Evolutionary conservation across 2,888 invertebrate species (phyloP).

Genomic region (Scaptomyza parva): DNA sequence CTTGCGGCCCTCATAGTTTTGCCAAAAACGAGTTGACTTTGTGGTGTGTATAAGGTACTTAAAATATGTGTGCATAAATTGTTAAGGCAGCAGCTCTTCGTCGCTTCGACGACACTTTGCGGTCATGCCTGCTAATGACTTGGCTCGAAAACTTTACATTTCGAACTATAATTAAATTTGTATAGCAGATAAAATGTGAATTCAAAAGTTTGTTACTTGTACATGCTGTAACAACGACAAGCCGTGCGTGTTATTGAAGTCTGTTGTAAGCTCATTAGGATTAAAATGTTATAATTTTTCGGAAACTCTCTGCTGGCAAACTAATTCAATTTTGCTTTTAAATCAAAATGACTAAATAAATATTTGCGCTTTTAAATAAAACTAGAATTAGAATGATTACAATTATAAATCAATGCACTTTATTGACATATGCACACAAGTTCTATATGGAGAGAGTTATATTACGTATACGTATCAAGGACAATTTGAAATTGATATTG

Average conservation of each 20-base stretch:
- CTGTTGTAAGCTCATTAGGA: not conserved
- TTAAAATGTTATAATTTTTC: no score
- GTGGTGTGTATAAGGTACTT: slow-evolving; percentile 16
- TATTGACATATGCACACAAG: not conserved
- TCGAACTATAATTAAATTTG: slow-evolving; percentile 38
- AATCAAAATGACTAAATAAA: not conserved
- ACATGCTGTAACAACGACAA: not conserved
- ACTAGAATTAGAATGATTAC: not conserved
- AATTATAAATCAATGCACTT: slow-evolving; percentile 4
- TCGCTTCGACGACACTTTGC: not conserved
- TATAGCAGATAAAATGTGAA: not conserved
- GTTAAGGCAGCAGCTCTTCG: slow-evolving; percentile 6
- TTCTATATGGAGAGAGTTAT: not conserved
- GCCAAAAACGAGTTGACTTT: slow-evolving; percentile 23
- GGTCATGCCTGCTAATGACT: slow-evolving; percentile 39
- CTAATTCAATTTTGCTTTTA: not conserved
- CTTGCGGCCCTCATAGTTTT: slow-evolving; percentile 37
- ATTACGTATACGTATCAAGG: slow-evolving; percentile 19
- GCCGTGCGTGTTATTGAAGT: not conserved
- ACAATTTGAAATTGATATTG: slow-evolving; percentile 6
- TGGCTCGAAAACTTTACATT: slow-evolving; percentile 26
- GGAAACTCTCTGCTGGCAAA: not conserved
- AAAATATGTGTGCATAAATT: slow-evolving; percentile 13
- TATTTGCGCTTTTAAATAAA: not conserved
- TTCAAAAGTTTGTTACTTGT: not conserved